These are phyloP conservation scores for Orestias chungarensis DNA, from an alignment of 2,797 vertebrate species.

Conservation along the genomic window DNA sequence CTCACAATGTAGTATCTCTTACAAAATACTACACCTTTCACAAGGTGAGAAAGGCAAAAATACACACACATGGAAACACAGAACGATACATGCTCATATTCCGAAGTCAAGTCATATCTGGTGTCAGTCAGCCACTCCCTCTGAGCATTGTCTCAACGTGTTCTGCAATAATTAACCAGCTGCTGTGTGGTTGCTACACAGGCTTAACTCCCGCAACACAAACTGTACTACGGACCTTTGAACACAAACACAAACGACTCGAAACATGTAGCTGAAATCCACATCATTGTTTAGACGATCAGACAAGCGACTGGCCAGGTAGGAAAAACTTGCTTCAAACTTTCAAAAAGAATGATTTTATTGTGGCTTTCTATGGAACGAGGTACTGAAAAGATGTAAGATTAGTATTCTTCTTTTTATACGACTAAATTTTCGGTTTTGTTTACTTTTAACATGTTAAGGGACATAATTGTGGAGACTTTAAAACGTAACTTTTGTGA, in stretches of 20 bases:
- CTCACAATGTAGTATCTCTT: no score
- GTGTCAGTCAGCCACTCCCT: constrained; percentile 69
- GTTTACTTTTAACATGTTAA: neutral
- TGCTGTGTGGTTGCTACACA: constrained; percentile 39
- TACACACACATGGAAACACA: neutral
- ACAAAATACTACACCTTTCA: no score
- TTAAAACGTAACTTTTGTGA: neutral
- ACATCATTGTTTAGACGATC: constrained; percentile 14
- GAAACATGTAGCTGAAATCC: constrained; percentile 41
- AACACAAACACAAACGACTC: constrained; percentile 32
- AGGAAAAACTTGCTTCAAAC: constrained; percentile 20
- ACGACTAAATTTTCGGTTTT: neutral
- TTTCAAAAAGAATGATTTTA: neutral
- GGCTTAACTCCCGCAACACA: constrained; percentile 36
- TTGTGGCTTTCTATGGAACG: neutral
- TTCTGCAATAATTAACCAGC: constrained; percentile 72
- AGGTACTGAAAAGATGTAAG: neutral
- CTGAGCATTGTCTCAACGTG: constrained; percentile 58
- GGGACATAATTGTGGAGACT: neutral
- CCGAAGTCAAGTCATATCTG: constrained; percentile 74
- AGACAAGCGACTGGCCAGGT: constrained; percentile 38
- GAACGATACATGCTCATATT: constrained; percentile 8
- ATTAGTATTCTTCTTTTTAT: neutral
- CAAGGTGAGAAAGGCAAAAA: no score
- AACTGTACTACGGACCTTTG: constrained; percentile 52